phyloP scores from a whole-genome alignment of 2,888 invertebrate genomes.

The Trissolcus brochymenae region DNA sequence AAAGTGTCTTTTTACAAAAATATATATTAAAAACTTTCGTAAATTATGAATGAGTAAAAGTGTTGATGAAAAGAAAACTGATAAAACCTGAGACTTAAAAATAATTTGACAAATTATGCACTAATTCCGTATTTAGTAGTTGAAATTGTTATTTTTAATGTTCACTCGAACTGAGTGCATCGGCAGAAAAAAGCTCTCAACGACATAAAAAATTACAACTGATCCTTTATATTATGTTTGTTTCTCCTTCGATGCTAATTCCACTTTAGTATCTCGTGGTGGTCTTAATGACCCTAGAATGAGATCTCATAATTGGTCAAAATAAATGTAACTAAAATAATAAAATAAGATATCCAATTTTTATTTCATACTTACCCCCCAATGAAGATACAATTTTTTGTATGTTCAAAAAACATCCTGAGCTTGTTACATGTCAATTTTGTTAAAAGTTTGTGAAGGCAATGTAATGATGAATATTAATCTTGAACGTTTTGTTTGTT shows the following conservation, averaged over 20 bases:
- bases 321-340: conserved; percentile 4
- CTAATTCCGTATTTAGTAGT: too few species aligned
- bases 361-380: not conserved
- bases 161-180: not conserved
- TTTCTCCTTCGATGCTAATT: conserved; percentile 4
- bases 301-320: conserved; percentile 22
- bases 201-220: not conserved
- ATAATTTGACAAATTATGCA: too few species aligned
- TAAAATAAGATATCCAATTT: conserved; percentile 5
- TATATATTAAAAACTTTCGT: too few species aligned
- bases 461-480: conserved; percentile 1
- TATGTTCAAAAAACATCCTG: too few species aligned
- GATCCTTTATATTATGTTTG: not conserved
- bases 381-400: not conserved
- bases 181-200: not conserved
- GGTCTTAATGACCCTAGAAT: conserved; percentile 15
- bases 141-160: too few species aligned
- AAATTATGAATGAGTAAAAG: too few species aligned
- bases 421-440: not conserved
- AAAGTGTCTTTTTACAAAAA: too few species aligned
- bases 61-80: too few species aligned
- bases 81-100: too few species aligned
- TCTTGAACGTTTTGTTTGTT: conserved; percentile 1
- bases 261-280: conserved; percentile 1
- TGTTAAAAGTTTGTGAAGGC: not conserved